Evolutionary conservation across 2,888 invertebrate species (phyloP).

Genomic region (Orthonychiurus folsomi): DNA sequence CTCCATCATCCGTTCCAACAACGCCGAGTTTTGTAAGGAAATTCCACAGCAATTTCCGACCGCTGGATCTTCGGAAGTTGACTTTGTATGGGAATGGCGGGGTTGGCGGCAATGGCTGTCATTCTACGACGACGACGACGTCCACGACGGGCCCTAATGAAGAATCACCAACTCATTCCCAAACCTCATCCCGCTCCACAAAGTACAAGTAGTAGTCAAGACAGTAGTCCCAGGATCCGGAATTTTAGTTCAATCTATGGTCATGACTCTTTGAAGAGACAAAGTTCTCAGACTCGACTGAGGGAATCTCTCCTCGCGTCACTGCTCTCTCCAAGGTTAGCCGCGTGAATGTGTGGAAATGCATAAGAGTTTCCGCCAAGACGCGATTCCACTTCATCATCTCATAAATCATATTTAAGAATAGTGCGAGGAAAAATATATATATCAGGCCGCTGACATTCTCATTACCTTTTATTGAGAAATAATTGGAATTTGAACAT

Average conservation of each 20-base stretch:
- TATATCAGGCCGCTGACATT: no score
- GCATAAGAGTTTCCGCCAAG: no score
- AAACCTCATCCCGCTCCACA: not conserved
- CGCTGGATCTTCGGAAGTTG: conserved; percentile 35
- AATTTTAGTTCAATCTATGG: conserved; percentile 28
- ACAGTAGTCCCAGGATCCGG: conserved; percentile 30
- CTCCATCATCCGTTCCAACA: conserved; percentile 26
- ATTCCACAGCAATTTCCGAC: conserved; percentile 38
- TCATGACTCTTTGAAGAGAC: conserved; percentile 38
- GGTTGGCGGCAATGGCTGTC: conserved; percentile 13
- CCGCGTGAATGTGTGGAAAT: no score
- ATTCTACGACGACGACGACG: not conserved
- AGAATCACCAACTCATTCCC: conserved; percentile 14
- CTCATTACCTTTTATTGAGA: no score
- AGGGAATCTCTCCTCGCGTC: conserved; percentile 35
- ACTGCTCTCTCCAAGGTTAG: conserved; percentile 35
- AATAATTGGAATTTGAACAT: no score
- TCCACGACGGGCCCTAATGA: not conserved
- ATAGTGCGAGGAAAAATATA: no score
- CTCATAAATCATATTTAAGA: no score
- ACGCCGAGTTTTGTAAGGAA: conserved; percentile 37
- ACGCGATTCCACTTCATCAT: no score
- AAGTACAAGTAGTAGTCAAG: conserved; percentile 33
- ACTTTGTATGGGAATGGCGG: conserved; percentile 32
- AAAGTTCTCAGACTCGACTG: conserved; percentile 36